Evolutionary conservation across 1,140 invertebrate genomes (phyloP).

Genomic region (Halictus rubicundus): DNA sequence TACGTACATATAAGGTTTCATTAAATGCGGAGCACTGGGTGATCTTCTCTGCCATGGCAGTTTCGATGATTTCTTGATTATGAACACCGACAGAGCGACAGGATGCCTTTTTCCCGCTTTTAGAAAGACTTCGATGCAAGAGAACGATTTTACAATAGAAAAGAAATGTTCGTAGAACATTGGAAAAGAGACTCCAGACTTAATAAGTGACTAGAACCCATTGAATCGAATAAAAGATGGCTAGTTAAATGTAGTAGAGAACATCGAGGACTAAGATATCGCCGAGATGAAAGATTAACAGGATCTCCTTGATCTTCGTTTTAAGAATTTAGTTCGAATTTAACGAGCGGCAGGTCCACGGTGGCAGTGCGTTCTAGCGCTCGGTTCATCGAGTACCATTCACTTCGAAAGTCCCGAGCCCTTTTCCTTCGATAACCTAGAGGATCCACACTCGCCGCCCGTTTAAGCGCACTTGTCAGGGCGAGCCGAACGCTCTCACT

Average conservation of each 20-base stretch:
- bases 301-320: background rate
- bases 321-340: background rate
- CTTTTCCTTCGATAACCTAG: background rate
- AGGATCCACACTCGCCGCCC: background rate
- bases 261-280: too few relatives aligned
- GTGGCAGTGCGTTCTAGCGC: too few relatives aligned
- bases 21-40: too few relatives aligned
- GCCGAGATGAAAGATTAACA: too few relatives aligned
- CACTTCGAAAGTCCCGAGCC: background rate
- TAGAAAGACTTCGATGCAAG: background rate
- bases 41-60: background rate
- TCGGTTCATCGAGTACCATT: background rate
- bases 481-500: background rate
- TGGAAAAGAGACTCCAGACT: background rate
- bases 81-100: background rate
- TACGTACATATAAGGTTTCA: too few relatives aligned
- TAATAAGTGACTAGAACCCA: background rate
- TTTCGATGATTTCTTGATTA: background rate
- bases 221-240: background rate
- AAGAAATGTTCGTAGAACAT: background rate
- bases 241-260: background rate
- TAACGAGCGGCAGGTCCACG: too few relatives aligned
- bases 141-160: background rate
- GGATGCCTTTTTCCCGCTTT: background rate
- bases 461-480: background rate